Percentiles rank a stretch among this genome's conserved stretches.
Conservation (phyloP, 2,888 invertebrate species). For the Caenorhabditis sulstoni region DNA sequence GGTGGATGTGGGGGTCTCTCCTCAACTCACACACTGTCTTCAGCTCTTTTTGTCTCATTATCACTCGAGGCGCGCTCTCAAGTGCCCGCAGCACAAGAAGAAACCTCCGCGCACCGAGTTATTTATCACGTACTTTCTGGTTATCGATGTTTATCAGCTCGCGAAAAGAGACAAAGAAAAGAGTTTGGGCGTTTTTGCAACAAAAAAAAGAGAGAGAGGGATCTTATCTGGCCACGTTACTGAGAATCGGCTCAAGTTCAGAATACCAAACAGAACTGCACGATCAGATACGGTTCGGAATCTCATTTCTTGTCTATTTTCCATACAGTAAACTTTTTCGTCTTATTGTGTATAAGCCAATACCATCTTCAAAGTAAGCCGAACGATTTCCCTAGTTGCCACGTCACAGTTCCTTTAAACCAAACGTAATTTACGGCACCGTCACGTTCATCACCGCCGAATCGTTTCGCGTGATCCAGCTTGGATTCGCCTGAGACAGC, state of each 20-base stretch:
- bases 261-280: too few species aligned
- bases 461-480: too few species aligned
- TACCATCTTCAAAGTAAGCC: too few species aligned
- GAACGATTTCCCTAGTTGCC: too few species aligned
- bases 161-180: slow-evolving; percentile 15
- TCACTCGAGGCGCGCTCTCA: slow-evolving; percentile 52
- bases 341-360: too few species aligned
- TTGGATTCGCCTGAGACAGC: not conserved
- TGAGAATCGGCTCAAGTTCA: too few species aligned
- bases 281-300: too few species aligned
- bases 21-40: slow-evolving; percentile 32
- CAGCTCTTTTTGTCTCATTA: slow-evolving; percentile 50
- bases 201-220: not conserved
- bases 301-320: too few species aligned
- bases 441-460: not conserved
- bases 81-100: slow-evolving; percentile 44
- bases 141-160: slow-evolving; percentile 49
- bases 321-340: too few species aligned
- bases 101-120: slow-evolving; percentile 36
- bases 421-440: not conserved
- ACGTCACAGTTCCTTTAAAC: too few species aligned
- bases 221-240: not conserved
- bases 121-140: slow-evolving; percentile 58
- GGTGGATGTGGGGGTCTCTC: slow-evolving; percentile 33
- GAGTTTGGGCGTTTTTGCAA: slow-evolving; percentile 10